Conservation (phyloP, 64 coral and sea anemone species). For the Catalaphyllia jardinei region DNA sequence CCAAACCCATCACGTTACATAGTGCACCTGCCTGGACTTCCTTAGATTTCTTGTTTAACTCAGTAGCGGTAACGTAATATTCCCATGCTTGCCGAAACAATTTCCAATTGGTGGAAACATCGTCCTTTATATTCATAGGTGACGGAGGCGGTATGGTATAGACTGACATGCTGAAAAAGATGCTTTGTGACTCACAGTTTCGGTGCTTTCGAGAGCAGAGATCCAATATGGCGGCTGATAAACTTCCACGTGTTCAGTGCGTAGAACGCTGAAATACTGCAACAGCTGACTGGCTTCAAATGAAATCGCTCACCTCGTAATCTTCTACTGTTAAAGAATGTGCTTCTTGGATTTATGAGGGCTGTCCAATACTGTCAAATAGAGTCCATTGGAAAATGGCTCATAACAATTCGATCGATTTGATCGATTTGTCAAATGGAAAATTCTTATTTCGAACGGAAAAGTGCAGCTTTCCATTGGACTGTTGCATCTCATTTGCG, state of each 20-base stretch:
- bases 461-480: too few relatives aligned
- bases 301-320: not conserved
- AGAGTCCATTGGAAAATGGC: too few relatives aligned
- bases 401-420: too few relatives aligned
- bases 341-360: not conserved
- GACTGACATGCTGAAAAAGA: constrained; percentile 28
- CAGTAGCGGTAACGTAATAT: constrained; percentile 36
- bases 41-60: constrained; percentile 39
- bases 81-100: constrained; percentile 52
- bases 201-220: not conserved
- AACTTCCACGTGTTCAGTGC: too few relatives aligned
- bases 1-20: constrained; percentile 60
- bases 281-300: not conserved
- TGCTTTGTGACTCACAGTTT: not conserved
- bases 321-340: not conserved
- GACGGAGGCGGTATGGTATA: constrained; percentile 47
- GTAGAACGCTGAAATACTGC: not conserved
- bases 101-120: constrained; percentile 57
- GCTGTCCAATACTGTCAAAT: too few relatives aligned
- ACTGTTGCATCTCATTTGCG: too few relatives aligned
- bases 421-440: too few relatives aligned
- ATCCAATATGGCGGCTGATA: not conserved
- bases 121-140: constrained; percentile 45
- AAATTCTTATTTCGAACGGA: too few relatives aligned
- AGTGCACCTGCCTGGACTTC: constrained; percentile 31